These are phyloP conservation scores for Lobophora halterata DNA, from an alignment of 2,888 invertebrate species.

Conservation along the genomic window DNA sequence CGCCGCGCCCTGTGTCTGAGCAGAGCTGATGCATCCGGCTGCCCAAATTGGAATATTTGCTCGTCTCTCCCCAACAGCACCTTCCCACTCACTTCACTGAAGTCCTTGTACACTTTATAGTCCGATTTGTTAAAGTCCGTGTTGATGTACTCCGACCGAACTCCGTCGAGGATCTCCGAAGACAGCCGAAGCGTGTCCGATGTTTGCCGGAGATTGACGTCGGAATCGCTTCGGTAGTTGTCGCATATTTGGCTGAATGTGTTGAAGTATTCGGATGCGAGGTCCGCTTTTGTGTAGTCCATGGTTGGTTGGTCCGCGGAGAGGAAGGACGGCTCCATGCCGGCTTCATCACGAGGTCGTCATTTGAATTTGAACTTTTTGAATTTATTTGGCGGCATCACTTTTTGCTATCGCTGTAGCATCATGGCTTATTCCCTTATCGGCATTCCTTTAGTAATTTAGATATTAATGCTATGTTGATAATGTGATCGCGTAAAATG, in stretches of 20 bases:
- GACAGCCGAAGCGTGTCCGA: slow-evolving; percentile 64
- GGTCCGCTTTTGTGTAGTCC: slow-evolving; percentile 57
- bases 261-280: slow-evolving; percentile 72
- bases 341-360: slow-evolving; percentile 52
- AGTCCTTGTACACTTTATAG: slow-evolving; percentile 36
- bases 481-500: slow-evolving; percentile 1
- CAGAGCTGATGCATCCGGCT: slow-evolving; percentile 81
- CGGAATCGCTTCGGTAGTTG: slow-evolving; percentile 59
- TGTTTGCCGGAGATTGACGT: slow-evolving; percentile 60
- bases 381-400: slow-evolving; percentile 57
- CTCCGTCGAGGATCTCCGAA: slow-evolving; percentile 66
- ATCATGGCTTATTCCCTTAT: slow-evolving; percentile 6
- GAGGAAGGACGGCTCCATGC: slow-evolving; percentile 72
- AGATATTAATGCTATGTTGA: not conserved
- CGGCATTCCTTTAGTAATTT: slow-evolving; percentile 21
- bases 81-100: slow-evolving; percentile 52
- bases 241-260: slow-evolving; percentile 74
- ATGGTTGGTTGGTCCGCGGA: slow-evolving; percentile 81
- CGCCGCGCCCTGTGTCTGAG: slow-evolving; percentile 72
- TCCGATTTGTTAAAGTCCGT: slow-evolving; percentile 40
- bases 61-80: slow-evolving; percentile 63
- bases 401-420: slow-evolving; percentile 36
- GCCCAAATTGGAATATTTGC: slow-evolving; percentile 78
- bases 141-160: slow-evolving; percentile 50
- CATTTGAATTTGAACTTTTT: slow-evolving; percentile 65